Conservation (phyloP, 2,797 vertebrate genomes). For the Alosa sapidissima region DNA sequence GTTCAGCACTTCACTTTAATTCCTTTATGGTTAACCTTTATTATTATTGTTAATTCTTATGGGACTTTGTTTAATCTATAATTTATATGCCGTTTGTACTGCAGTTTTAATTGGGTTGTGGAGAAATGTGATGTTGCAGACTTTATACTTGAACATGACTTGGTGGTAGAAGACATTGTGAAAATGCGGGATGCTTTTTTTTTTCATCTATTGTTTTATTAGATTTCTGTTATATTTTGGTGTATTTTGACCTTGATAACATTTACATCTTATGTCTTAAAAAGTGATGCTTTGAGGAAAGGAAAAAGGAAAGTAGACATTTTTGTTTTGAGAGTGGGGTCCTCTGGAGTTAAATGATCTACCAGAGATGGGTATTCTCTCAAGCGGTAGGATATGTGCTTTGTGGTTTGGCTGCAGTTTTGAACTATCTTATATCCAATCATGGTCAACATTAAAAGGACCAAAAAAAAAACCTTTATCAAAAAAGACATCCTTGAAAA, state of each 20-base stretch:
- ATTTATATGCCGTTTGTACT: neutral
- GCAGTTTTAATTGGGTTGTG: neutral
- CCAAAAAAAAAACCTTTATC: neutral
- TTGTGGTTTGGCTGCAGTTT: slow-evolving; percentile 1
- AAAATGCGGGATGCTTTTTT: slow-evolving; percentile 10
- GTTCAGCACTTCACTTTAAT: neutral
- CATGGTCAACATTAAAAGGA: slow-evolving; percentile 8
- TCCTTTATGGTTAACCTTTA: neutral
- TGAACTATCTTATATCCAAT: neutral
- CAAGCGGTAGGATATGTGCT: neutral
- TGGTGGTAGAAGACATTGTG: neutral
- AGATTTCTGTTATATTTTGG: neutral
- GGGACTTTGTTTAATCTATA: neutral
- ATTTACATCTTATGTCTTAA: neutral
- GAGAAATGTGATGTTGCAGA: neutral
- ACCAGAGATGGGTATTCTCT: slow-evolving; percentile 6
- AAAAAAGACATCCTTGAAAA: slow-evolving; percentile 2
- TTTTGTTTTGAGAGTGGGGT: neutral
- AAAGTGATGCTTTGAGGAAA: neutral
- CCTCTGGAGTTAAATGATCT: neutral
- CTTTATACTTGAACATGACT: neutral
- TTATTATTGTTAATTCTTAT: neutral
- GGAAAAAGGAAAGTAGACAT: neutral
- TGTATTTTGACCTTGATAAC: slow-evolving; percentile 2
- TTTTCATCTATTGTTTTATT: neutral